Conservation (phyloP, 2,888 invertebrate species). For the Gastrophysa polygoni region DNA sequence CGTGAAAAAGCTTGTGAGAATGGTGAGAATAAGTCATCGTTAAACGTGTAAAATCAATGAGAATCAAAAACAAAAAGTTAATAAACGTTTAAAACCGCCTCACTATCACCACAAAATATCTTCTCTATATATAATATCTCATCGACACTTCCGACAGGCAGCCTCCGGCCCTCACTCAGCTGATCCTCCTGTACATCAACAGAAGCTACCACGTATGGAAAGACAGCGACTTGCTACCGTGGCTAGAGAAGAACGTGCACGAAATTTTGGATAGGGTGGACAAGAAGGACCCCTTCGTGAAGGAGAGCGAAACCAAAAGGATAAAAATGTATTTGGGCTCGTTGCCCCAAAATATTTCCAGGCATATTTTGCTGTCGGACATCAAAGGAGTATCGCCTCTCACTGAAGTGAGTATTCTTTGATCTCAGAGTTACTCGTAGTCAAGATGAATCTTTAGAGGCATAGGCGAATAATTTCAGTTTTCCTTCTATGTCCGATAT, state of each 20-base stretch:
- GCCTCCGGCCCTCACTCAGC: slow-evolving; percentile 69
- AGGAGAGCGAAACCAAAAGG: slow-evolving; percentile 68
- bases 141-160: slow-evolving; percentile 63
- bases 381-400: slow-evolving; percentile 69
- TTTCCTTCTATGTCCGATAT: too few relatives aligned
- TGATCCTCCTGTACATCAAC: slow-evolving; percentile 75
- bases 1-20: too few relatives aligned
- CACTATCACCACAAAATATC: too few relatives aligned
- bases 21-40: too few relatives aligned
- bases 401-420: slow-evolving; percentile 50
- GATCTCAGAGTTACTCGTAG: neutral
- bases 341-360: slow-evolving; percentile 68
- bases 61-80: too few relatives aligned
- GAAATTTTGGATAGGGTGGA: slow-evolving; percentile 69
- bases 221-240: slow-evolving; percentile 71
- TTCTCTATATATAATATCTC: too few relatives aligned
- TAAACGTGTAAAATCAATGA: too few relatives aligned
- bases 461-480: too few relatives aligned
- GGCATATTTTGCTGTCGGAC: slow-evolving; percentile 75
- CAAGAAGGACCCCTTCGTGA: slow-evolving; percentile 64
- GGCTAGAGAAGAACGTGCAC: slow-evolving; percentile 78
- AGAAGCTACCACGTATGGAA: slow-evolving; percentile 81
- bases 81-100: too few relatives aligned
- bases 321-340: slow-evolving; percentile 65
- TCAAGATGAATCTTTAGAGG: too few relatives aligned